These are phyloP conservation scores for Anarhynchus alexandrinus DNA, from an alignment of 2,113 vertebrate species.

Conservation along the genomic window DNA sequence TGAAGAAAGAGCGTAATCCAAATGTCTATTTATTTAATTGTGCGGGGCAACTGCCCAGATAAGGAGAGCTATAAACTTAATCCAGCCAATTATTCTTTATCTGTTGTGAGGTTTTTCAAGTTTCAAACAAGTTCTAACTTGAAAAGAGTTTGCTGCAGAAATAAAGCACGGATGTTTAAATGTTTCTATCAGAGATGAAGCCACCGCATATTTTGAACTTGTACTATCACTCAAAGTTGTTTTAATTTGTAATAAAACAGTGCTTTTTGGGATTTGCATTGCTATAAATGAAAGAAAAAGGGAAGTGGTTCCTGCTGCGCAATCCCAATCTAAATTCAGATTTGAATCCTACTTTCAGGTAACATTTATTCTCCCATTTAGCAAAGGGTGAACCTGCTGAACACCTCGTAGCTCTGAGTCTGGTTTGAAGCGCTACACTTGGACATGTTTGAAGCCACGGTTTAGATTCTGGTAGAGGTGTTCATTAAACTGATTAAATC, in stretches of 20 bases:
- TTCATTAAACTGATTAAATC: conserved; percentile 45
- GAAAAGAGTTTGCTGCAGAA: conserved; percentile 1
- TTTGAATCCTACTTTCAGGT: not conserved
- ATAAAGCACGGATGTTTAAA: not conserved
- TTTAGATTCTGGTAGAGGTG: not conserved
- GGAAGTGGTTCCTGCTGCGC: not conserved
- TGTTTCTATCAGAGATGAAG: not conserved
- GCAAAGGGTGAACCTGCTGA: not conserved
- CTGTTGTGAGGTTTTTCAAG: conserved; percentile 20
- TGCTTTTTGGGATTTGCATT: not conserved
- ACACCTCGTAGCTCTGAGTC: not conserved
- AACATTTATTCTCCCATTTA: not conserved
- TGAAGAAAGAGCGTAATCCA: conserved; percentile 37
- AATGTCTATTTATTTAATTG: conserved; percentile 63
- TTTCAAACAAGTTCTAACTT: conserved; percentile 45
- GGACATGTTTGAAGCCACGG: not conserved
- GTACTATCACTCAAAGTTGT: not conserved
- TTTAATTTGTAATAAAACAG: not conserved
- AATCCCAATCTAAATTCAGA: not conserved
- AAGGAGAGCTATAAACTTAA: conserved; percentile 63
- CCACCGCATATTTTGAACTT: not conserved
- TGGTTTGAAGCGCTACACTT: not conserved
- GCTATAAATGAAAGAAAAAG: not conserved
- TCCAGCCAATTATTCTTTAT: conserved; percentile 51
- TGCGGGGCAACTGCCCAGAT: conserved; percentile 56